phyloP scores from a whole-genome alignment of 2,888 invertebrate genomes.

The Caenorhabditis imperialis region DNA sequence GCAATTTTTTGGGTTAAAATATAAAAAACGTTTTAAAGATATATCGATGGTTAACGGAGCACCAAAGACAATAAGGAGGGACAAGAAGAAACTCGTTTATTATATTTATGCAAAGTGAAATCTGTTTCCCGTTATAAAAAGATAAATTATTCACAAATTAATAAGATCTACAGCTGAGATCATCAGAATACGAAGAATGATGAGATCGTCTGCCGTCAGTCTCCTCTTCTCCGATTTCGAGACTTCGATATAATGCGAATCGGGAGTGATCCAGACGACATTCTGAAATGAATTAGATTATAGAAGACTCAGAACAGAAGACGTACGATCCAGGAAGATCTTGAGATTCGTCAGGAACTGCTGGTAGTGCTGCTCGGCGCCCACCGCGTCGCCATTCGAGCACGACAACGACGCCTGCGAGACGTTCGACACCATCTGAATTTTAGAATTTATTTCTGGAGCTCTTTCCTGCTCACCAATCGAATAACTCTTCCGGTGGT shows the following conservation, averaged over 20 bases:
- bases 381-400: constrained; percentile 37
- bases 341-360: constrained; percentile 39
- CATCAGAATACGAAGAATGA: constrained; percentile 43
- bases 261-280: constrained; percentile 41
- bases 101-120: constrained; percentile 1
- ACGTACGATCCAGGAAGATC: constrained; percentile 49
- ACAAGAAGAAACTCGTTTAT: too few relatives aligned
- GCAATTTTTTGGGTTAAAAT: not conserved
- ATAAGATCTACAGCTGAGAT: constrained; percentile 51
- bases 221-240: constrained; percentile 41
- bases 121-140: not conserved
- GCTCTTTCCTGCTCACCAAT: constrained; percentile 19
- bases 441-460: not conserved
- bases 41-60: too few relatives aligned
- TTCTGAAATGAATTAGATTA: constrained; percentile 19
- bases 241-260: constrained; percentile 30
- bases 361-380: constrained; percentile 37
- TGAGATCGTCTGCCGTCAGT: constrained; percentile 30
- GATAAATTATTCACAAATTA: constrained; percentile 9
- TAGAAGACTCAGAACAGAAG: not conserved
- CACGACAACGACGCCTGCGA: constrained; percentile 33
- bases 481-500: constrained; percentile 39
- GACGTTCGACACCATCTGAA: constrained; percentile 49
- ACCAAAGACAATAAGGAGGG: too few relatives aligned
- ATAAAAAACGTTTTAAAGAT: too few relatives aligned